A percentile compares a stretch with the other conserved stretches of the same genome.
phyloP scores from a whole-genome alignment of 2,888 invertebrate genomes.

The Melolontha melolontha region DNA sequence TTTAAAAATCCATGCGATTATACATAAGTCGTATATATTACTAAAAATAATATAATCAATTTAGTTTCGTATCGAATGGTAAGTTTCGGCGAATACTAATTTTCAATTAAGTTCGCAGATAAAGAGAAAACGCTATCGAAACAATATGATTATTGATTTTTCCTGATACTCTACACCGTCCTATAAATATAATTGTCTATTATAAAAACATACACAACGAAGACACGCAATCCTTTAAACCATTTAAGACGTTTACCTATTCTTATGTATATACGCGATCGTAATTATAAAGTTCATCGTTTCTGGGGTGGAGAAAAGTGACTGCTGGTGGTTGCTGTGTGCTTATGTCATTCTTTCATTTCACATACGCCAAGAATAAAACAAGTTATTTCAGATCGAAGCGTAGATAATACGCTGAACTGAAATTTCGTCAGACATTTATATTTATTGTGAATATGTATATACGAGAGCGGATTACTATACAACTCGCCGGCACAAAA shows the following conservation, averaged over 20 bases:
- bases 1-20: too few species aligned
- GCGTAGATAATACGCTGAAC: constrained; percentile 21
- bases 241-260: constrained; percentile 40
- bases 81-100: constrained; percentile 22
- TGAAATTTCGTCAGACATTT: too few species aligned
- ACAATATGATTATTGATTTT: constrained; percentile 37
- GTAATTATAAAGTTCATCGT: constrained; percentile 39
- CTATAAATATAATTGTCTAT: constrained; percentile 45
- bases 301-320: constrained; percentile 14
- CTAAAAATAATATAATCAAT: too few species aligned
- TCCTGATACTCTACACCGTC: constrained; percentile 36
- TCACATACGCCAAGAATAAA: constrained; percentile 23
- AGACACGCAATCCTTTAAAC: constrained; percentile 41
- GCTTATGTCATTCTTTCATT: constrained; percentile 31
- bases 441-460: too few species aligned
- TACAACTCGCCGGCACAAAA: too few species aligned
- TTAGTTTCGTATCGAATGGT: neutral
- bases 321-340: constrained; percentile 30
- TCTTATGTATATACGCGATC: constrained; percentile 36
- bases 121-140: constrained; percentile 29
- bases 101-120: constrained; percentile 27
- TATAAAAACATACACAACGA: constrained; percentile 43
- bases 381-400: constrained; percentile 22
- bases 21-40: too few species aligned
- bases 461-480: too few species aligned